These are phyloP conservation scores for Euphydryas editha DNA, from an alignment of 2,888 invertebrate genomes.

Conservation along the genomic window DNA sequence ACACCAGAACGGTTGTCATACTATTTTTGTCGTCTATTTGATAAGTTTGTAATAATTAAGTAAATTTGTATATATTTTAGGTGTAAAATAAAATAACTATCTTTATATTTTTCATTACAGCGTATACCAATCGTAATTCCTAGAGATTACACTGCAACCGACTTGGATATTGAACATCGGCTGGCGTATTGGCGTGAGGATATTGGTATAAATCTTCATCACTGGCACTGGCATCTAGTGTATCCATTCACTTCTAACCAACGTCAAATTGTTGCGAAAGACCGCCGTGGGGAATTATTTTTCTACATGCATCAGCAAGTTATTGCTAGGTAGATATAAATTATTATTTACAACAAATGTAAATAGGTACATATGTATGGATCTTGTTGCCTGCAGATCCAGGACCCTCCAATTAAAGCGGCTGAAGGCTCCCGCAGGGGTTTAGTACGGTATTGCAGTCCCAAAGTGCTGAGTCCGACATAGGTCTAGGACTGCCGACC, in stretches of 20 bases:
- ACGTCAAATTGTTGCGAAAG: slow-evolving; percentile 86
- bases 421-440: too few species aligned
- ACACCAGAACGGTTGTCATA: too few species aligned
- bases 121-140: slow-evolving; percentile 88
- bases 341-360: background rate
- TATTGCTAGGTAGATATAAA: slow-evolving; percentile 66
- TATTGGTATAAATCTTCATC: slow-evolving; percentile 89
- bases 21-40: too few species aligned
- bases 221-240: slow-evolving; percentile 93
- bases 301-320: slow-evolving; percentile 89
- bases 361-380: too few species aligned
- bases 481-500: too few species aligned
- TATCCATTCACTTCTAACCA: slow-evolving; percentile 86
- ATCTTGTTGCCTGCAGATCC: too few species aligned
- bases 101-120: slow-evolving; percentile 50
- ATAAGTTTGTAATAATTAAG: too few species aligned
- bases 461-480: too few species aligned
- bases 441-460: too few species aligned
- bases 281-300: slow-evolving; percentile 91
- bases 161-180: slow-evolving; percentile 91
- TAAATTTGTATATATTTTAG: background rate
- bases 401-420: too few species aligned
- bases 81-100: background rate
- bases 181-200: slow-evolving; percentile 93
- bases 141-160: slow-evolving; percentile 90